phyloP scores from a whole-genome alignment of 2,113 vertebrate species.

The Tupaia tana region DNA sequence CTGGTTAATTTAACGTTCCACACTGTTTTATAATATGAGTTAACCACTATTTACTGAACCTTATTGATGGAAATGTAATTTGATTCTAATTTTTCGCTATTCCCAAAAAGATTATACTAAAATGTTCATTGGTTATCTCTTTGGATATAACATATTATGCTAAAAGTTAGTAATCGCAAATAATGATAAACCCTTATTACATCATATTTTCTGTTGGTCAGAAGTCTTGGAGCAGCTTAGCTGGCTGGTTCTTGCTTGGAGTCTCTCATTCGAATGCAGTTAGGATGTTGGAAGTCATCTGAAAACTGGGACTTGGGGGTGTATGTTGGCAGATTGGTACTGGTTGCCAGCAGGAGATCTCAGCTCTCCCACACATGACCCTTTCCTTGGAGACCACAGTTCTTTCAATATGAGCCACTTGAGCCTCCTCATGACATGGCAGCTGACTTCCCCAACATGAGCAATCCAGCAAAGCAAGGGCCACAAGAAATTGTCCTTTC shows the following conservation, averaged over 20 bases:
- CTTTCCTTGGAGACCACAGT: background rate
- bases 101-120: background rate
- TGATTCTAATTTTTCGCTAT: slow-evolving; percentile 41
- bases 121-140: background rate
- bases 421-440: background rate
- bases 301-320: background rate
- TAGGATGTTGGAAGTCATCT: background rate
- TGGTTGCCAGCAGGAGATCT: background rate
- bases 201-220: background rate
- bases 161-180: background rate
- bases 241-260: background rate
- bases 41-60: background rate
- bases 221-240: background rate
- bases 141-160: background rate
- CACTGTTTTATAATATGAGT: background rate
- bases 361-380: too few species aligned
- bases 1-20: slow-evolving; percentile 32
- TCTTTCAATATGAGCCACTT: background rate
- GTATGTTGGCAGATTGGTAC: background rate
- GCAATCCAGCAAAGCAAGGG: background rate
- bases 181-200: background rate
- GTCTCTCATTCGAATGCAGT: background rate
- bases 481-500: background rate
- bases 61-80: background rate
- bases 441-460: background rate